Evolutionary conservation across 2,797 vertebrate species (phyloP).

Genomic region (Rhadinocentrus ornatus): DNA sequence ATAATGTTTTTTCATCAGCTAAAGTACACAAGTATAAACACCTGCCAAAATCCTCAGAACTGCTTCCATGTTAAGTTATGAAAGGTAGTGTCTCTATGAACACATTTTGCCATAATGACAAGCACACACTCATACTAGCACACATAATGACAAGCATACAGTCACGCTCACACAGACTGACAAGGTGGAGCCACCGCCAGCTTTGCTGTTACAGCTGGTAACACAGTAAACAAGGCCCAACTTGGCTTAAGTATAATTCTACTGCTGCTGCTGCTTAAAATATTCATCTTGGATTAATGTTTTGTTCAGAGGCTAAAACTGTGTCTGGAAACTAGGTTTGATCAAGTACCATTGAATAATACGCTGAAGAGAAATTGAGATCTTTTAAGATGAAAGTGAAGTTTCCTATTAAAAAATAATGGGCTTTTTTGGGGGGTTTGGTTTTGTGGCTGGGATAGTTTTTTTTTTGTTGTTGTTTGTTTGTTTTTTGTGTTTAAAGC

Average conservation of each 20-base stretch:
- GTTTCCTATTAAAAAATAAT: slow-evolving; percentile 39
- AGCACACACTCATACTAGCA: neutral
- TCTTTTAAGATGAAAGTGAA: neutral
- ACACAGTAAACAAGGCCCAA: neutral
- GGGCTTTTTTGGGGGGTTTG: neutral
- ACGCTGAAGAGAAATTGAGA: slow-evolving; percentile 40
- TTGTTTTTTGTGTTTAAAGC: neutral
- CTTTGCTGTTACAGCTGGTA: neutral
- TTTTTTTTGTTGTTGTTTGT: neutral
- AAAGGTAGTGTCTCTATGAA: slow-evolving; percentile 1
- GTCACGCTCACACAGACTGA: neutral
- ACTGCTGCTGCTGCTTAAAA: slow-evolving; percentile 28
- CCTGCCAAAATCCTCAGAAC: neutral
- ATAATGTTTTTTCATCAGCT: neutral
- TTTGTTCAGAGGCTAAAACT: slow-evolving; percentile 48
- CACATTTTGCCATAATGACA: slow-evolving; percentile 1
- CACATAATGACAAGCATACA: neutral
- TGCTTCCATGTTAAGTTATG: neutral
- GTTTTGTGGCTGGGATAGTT: slow-evolving; percentile 21
- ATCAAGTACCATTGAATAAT: slow-evolving; percentile 41
- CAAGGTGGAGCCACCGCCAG: neutral
- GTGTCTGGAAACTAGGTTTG: slow-evolving; percentile 55
- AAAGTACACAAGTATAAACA: neutral
- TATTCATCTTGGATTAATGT: slow-evolving; percentile 37
- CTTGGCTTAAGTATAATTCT: neutral